A percentile compares a stretch with the other conserved stretches of the same genome.
Conservation (phyloP, 1,140 invertebrate genomes). For the Nixonia krombeini region DNA sequence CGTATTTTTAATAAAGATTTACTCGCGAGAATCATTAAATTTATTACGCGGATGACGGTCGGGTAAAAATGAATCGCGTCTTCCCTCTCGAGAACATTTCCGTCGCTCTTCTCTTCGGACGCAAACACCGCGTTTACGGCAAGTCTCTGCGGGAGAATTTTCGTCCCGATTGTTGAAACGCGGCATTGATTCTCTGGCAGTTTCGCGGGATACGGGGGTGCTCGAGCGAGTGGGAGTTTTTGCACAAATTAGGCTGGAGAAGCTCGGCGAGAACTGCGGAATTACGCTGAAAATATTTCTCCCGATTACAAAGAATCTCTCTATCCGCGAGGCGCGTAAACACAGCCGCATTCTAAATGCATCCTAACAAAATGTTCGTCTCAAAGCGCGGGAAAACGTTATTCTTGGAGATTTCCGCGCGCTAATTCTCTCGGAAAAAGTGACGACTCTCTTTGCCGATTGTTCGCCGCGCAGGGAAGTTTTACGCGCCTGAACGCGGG, state of each 20-base stretch:
- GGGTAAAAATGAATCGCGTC: too few relatives aligned
- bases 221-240: conserved; percentile 9
- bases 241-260: conserved; percentile 19
- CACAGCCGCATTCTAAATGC: conserved; percentile 18
- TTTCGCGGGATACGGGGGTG: not conserved
- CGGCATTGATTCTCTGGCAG: not conserved
- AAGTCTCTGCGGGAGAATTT: too few relatives aligned
- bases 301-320: conserved; percentile 45
- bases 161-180: too few relatives aligned
- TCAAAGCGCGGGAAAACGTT: conserved; percentile 47
- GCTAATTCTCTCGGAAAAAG: conserved; percentile 45
- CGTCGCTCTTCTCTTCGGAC: too few relatives aligned
- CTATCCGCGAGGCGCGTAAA: conserved; percentile 20
- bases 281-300: conserved; percentile 48
- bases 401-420: conserved; percentile 40
- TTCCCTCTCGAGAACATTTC: too few relatives aligned
- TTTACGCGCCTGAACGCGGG: conserved; percentile 40
- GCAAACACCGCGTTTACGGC: too few relatives aligned
- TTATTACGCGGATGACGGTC: too few relatives aligned
- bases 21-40: too few relatives aligned
- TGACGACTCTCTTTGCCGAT: conserved; percentile 50
- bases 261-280: conserved; percentile 27
- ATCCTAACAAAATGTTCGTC: conserved; percentile 45
- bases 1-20: too few relatives aligned
- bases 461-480: conserved; percentile 47